phyloP scores from a whole-genome alignment of 2,888 invertebrate genomes.

The Leucophora obtusa region DNA sequence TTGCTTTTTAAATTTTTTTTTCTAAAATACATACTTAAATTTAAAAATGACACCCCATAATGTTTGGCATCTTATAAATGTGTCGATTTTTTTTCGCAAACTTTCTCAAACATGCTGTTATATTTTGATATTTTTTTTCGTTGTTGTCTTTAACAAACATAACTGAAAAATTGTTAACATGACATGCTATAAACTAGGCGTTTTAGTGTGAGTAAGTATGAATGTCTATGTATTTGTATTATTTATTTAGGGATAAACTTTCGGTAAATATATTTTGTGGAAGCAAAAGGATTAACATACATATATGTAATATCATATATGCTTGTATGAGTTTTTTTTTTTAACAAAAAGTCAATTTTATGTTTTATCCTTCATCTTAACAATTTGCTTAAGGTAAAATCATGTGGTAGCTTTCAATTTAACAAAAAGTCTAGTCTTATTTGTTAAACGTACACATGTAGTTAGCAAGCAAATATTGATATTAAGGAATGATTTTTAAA shows the following conservation, averaged over 20 bases:
- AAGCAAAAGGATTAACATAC: conserved; percentile 22
- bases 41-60: conserved; percentile 14
- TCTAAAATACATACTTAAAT: no score
- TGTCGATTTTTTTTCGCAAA: conserved; percentile 25
- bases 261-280: conserved; percentile 1
- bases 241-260: conserved; percentile 41
- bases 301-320: background rate
- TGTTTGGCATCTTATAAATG: conserved; percentile 22
- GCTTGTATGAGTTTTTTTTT: background rate
- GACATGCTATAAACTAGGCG: conserved; percentile 40
- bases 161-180: conserved; percentile 54
- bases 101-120: conserved; percentile 4
- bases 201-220: background rate
- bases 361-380: background rate
- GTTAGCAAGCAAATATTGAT: background rate
- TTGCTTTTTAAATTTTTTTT: no score
- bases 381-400: no score
- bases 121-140: conserved; percentile 15
- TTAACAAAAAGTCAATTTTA: background rate
- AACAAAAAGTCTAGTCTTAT: background rate
- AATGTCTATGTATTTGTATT: conserved; percentile 3
- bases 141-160: conserved; percentile 30
- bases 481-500: no score
- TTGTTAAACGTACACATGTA: background rate
- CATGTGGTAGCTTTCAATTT: no score